Evolutionary conservation across 2,113 vertebrate species (phyloP), one percentile per base, ranked within the genome.

Genomic region (Aviceda subcristata): DNA sequence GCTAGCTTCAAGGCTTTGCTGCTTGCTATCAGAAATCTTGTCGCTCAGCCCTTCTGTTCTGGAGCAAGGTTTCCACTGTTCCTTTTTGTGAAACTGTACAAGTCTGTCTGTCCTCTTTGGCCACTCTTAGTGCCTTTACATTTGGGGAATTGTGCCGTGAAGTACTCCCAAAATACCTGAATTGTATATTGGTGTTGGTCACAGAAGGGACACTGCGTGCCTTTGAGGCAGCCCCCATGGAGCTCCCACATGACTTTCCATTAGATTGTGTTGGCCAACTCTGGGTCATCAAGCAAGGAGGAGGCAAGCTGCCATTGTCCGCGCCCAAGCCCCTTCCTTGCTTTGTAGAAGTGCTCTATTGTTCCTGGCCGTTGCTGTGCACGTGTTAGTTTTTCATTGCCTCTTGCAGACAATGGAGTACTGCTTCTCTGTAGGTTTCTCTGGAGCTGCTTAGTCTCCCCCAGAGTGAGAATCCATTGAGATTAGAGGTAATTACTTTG

Each of bases 401-500:
- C 13, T 88, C 38, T 86, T 41, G 38, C 92, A 94, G 90, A 97
- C 92, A 96, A 97, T 96, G 46, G 94, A 79, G 48, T 68, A 38
- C 50, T 90, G 30, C 86, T 92, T 11, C 69, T 96, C 78, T 50
- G 50, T n/a, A 51, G 90, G 79, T 92, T 96, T 92, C 92, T 85
- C 90, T 6, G 55, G 92, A 90, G 96, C 95, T 43, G 59, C 38
- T 3, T 64, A 8, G 0, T 57, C 6, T 51, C 68, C 96, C 97
- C 94, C 55, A 71, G 96, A 94, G 96, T 73, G 15, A 74, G 78
- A 90, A 93, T 92, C 96, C 94, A 3, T 45, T 41, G 97, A 93
- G 97, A 96, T 97, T 96, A 93, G 75, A 90, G 92, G 75, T 97
- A 97, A 97, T 97, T 97, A 97, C 97, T 97, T 97, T 94, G 97